Evolutionary conservation across 2,113 vertebrate genomes (phyloP), one percentile per base, ranked within the genome.

Genomic region (Ctenodactylus gundi): DNA sequence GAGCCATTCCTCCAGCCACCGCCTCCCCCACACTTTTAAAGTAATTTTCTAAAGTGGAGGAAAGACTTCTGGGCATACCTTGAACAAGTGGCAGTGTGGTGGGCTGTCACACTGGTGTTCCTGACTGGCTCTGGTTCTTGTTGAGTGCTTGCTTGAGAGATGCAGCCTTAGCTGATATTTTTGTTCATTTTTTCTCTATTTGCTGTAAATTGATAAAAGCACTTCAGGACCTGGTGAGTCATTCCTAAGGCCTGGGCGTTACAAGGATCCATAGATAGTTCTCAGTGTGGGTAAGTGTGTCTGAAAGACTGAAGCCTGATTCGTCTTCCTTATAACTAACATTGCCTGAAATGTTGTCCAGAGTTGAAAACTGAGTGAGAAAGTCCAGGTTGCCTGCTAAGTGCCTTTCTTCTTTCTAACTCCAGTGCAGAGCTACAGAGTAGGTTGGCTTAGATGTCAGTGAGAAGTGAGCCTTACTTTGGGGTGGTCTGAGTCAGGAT

Each of bases 181-280:
- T 36, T 65, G 77, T 77, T 92, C 85, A 75, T 89, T 78, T 39
- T 36, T 64, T 57, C n/a, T 41, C 18, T 76, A 46, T 85, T 87
- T 77, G 29, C 51, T 93, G 49, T 90, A n/a, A 86, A 85, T 82
- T 55, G 65, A 39, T 29, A 94, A 83, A 83, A n/a, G 5, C 41
- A 46, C n/a, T 51, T 87, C 39, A 64, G 58, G 39, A 34, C 80
- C 39, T 27, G 55, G 49, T 25, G 36, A 90, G n/a, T n/a, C n/a
- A n/a, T 88, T 65, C 31, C 21, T 46, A 17, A 51, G 20, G 58
- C 23, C 72, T 75, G 20, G 65, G n/a, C 17, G 60, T 87, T 72
- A 29, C 25, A 20, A 95, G 34, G 44, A 58, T 31, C 76, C 41
- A 0, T 41, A 77, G 39, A 3, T 13, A 78, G 36, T 73, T 81